Percentiles rank a stretch among this genome's conserved stretches.
phyloP scores from a whole-genome alignment of 1,140 invertebrate species.

The Caenorhabditis tropicalis region DNA sequence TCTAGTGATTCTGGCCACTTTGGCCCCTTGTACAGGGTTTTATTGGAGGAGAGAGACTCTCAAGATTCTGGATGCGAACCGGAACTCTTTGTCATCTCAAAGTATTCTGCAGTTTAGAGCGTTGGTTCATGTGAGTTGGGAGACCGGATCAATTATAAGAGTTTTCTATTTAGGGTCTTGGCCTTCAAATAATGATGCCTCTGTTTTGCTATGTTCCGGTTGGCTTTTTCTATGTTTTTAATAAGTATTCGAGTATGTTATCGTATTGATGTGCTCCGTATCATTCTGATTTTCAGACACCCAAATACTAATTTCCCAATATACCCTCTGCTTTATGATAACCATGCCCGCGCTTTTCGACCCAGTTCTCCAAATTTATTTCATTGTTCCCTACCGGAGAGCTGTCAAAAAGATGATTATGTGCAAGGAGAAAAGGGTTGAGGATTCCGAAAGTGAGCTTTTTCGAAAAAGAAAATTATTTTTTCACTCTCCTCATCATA shows the following conservation, averaged over 20 bases:
- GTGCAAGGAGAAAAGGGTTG: background rate
- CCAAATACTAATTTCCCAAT: background rate
- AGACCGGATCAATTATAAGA: background rate
- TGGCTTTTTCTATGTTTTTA: slow-evolving; percentile 2
- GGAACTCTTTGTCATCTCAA: background rate
- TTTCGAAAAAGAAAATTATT: no score
- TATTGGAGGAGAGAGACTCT: background rate
- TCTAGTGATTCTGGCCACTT: background rate
- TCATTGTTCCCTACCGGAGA: background rate
- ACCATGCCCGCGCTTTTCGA: slow-evolving; percentile 6
- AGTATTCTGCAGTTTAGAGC: background rate
- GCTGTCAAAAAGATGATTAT: background rate
- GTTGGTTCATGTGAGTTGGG: background rate
- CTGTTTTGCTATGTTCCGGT: slow-evolving; percentile 11
- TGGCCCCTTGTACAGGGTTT: background rate
- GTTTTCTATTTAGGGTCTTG: slow-evolving; percentile 6
- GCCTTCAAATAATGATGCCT: background rate
- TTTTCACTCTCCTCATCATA: background rate
- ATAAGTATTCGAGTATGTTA: background rate
- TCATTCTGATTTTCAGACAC: background rate
- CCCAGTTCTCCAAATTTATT: slow-evolving; percentile 24
- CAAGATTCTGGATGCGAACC: background rate
- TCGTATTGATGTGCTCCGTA: background rate
- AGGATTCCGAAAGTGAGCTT: background rate
- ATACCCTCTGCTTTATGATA: slow-evolving; percentile 1